Percentiles rank a stretch among this genome's conserved stretches.
Evolutionary conservation across 2,888 invertebrate genomes (phyloP).

Genomic region (Azorinus chamasolen): DNA sequence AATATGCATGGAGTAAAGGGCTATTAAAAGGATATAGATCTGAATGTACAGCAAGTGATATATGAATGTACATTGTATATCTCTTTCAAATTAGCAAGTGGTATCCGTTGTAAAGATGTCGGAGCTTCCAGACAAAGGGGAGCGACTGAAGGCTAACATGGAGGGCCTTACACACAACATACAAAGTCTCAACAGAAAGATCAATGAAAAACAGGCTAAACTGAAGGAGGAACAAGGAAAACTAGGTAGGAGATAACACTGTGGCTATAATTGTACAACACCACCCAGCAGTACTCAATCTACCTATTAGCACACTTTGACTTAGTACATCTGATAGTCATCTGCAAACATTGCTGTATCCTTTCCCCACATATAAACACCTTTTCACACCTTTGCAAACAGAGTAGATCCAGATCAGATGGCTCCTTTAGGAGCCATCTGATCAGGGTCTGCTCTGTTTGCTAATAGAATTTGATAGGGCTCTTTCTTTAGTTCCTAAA

Average conservation of each 20-base stretch:
- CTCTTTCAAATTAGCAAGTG: conserved; percentile 54
- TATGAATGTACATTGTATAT: neutral
- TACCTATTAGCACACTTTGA: too few species aligned
- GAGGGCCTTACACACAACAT: conserved; percentile 61
- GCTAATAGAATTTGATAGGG: too few species aligned
- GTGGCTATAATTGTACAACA: neutral
- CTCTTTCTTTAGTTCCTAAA: too few species aligned
- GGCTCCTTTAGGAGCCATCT: too few species aligned
- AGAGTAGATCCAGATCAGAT: too few species aligned
- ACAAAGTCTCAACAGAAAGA: conserved; percentile 50
- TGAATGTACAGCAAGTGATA: too few species aligned
- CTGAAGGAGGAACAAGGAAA: neutral
- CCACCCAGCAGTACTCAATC: neutral
- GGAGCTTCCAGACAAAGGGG: conserved; percentile 79
- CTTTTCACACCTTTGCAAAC: too few species aligned
- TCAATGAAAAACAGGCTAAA: conserved; percentile 32
- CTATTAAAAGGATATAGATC: too few species aligned
- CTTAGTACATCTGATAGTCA: neutral
- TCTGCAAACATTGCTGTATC: too few species aligned
- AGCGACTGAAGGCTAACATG: conserved; percentile 69
- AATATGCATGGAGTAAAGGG: too few species aligned
- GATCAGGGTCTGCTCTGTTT: too few species aligned
- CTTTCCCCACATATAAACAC: too few species aligned
- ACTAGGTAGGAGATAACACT: neutral
- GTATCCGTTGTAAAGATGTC: conserved; percentile 71